Evolutionary conservation across 2,888 invertebrate species (phyloP), one percentile per base, ranked within the genome.

Genomic region (Merodon equestris): DNA sequence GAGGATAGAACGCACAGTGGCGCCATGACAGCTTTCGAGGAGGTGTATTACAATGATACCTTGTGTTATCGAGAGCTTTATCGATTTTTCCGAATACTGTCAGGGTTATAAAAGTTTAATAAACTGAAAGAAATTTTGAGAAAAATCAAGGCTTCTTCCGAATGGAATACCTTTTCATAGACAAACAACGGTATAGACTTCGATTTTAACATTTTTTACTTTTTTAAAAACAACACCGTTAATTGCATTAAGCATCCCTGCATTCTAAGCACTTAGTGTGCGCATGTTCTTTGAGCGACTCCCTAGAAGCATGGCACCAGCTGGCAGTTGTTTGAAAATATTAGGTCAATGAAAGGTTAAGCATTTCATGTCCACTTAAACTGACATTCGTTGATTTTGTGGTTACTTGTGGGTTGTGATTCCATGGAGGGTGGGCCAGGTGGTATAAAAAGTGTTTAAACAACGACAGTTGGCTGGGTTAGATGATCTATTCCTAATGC

Each of bases 271-370:
- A 58, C 13, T 7, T 1, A 12, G 7, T 15, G 0, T 48, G 77
- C 77, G 77, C 77, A 77, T 68, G 73, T 9, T 27, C 18, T 42
- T 53, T 50, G 53, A 57, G 53, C 7, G 51, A 19, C 51, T 34
- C 19, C 48, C 48, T 45, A 44, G 53, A 67, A 53, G 15, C 27
- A 19, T 45, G n/a, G 42, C 27, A 73, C 73, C 67, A 67, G 73
- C 73, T 73, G 67, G 36, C 34, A 53, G 9, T 15, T 63, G 47
- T 56, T 57, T 73, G n/a, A 57, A 58, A 58, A 57, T 68, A 63
- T 67, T 73, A 73, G 77, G 77, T 77, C 73, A 77, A 67, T 57
- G 67, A 73, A 77, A 77, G 77, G 77, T 77, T 77, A 77, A 51
- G 67, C 36, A 68, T 51, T 66, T 67, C 40, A 3, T 40, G 40